These are phyloP conservation scores for Microcebus jonahi DNA, from an alignment of 2,113 vertebrate species.

Conservation along the genomic window DNA sequence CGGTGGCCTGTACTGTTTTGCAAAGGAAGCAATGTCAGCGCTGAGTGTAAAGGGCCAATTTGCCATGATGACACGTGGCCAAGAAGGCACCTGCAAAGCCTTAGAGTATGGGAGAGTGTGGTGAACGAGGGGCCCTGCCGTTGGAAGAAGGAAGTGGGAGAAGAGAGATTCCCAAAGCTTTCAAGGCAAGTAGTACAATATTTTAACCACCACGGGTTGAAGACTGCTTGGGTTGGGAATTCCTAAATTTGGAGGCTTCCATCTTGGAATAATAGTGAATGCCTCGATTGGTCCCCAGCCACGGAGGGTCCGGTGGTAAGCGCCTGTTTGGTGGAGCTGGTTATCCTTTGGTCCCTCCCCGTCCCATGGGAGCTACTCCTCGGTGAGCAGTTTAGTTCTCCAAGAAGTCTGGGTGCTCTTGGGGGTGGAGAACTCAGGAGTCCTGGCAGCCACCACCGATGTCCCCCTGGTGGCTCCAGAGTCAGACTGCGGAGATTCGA, in stretches of 20 bases:
- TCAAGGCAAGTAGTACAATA: background rate
- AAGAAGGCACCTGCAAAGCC: background rate
- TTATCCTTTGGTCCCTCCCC: background rate
- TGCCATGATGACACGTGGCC: background rate
- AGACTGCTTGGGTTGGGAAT: background rate
- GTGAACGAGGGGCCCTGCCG: background rate
- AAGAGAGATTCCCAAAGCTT: background rate
- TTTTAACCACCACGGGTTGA: background rate
- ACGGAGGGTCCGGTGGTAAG: rapidly evolving
- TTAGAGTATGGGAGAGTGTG: background rate
- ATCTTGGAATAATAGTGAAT: background rate
- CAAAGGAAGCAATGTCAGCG: background rate
- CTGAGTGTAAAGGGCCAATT: background rate
- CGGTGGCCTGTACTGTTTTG: background rate
- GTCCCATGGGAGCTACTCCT: background rate
- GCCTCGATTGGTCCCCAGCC: background rate
- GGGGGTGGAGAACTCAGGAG: background rate
- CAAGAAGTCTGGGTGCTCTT: background rate
- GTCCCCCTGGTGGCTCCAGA: background rate
- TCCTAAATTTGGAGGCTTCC: background rate
- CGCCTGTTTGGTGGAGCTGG: background rate
- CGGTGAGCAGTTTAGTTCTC: background rate
- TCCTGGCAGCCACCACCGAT: background rate
- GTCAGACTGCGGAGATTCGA: background rate
- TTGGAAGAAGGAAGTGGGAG: background rate